Percentiles rank a stretch among this genome's conserved stretches.
Conservation (phyloP, 2,113 vertebrate species). For the Aegypius monachus region DNA sequence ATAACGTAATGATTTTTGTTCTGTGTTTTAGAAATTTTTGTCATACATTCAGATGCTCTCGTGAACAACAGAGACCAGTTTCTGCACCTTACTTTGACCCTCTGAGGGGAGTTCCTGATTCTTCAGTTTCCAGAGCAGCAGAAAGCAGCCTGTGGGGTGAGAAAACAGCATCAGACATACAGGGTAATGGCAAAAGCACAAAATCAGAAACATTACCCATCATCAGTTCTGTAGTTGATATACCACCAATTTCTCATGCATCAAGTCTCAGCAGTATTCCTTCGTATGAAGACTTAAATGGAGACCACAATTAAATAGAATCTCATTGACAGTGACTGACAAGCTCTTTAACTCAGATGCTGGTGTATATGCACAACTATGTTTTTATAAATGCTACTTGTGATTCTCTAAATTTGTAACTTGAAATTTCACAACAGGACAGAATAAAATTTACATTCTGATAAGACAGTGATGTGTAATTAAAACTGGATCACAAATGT, state of each 20-base stretch:
- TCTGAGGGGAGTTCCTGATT: background rate
- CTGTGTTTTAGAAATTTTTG: background rate
- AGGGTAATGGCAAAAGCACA: background rate
- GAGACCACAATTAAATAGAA: background rate
- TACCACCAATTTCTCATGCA: background rate
- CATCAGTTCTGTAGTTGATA: background rate
- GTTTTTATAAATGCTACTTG: background rate
- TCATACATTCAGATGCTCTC: rapidly evolving
- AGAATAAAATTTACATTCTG: background rate
- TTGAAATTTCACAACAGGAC: background rate
- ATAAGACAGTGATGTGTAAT: background rate
- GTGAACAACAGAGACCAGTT: background rate
- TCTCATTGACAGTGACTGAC: background rate
- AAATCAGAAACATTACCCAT: background rate
- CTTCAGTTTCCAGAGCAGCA: background rate
- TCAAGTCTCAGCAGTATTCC: background rate
- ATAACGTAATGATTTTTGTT: background rate
- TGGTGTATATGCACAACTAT: background rate
- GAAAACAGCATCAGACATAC: background rate
- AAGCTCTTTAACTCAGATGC: background rate
- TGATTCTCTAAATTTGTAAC: background rate
- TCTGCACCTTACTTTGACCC: background rate
- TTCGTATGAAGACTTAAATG: background rate
- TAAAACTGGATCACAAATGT: background rate
- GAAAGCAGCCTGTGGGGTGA: background rate